phyloP scores from a whole-genome alignment of 2,797 vertebrate genomes.

The Cyprinodon diabolis region DNA sequence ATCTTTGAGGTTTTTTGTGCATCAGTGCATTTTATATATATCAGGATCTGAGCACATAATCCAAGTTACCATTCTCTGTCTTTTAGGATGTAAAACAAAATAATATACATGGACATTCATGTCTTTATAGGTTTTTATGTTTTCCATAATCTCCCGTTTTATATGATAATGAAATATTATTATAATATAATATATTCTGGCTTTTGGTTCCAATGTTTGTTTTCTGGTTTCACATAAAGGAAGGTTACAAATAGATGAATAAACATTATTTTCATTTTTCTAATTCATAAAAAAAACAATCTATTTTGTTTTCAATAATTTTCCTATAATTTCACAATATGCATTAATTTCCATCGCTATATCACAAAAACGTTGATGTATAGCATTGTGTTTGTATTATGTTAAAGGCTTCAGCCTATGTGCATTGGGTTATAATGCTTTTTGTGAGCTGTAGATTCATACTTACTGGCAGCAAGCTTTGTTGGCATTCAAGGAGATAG shows the following conservation, averaged over 20 bases:
- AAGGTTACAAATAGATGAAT: background rate
- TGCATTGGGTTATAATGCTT: conserved; percentile 45
- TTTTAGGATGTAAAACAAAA: background rate
- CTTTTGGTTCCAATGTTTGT: background rate
- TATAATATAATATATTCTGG: no score
- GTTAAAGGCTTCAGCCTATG: conserved; percentile 25
- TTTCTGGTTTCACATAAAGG: background rate
- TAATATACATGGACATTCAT: background rate
- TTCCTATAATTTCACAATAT: background rate
- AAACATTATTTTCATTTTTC: background rate
- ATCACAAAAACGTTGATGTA: background rate
- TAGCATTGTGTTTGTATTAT: conserved; percentile 5
- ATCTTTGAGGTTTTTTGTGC: no score
- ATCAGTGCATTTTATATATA: no score
- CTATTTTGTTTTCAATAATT: no score
- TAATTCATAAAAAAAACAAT: background rate
- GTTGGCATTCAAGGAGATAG: conserved; percentile 52
- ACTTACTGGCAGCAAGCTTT: conserved; percentile 62
- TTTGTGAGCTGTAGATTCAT: conserved; percentile 62
- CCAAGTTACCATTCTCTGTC: no score
- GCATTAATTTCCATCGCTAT: background rate
- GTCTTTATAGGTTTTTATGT: background rate
- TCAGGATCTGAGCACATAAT: no score
- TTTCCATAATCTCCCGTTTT: background rate
- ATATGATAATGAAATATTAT: no score